phyloP scores from a whole-genome alignment of 2,113 vertebrate genomes.

The Petrocephalus zakoni region DNA sequence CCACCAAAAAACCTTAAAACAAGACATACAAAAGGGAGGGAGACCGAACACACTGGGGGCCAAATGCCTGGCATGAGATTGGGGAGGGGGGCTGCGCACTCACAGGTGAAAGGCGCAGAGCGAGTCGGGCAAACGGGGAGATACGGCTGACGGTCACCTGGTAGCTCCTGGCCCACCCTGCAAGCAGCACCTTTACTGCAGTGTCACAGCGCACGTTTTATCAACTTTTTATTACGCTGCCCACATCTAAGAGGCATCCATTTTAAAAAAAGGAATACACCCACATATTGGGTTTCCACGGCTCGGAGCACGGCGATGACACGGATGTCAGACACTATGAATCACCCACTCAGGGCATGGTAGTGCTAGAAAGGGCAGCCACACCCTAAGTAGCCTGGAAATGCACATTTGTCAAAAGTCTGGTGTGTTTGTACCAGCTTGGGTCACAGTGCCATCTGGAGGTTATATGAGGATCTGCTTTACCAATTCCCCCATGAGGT shows the following conservation, averaged over 20 bases:
- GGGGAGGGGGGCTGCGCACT: not conserved
- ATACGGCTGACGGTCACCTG: not conserved
- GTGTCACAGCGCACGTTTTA: constrained; percentile 37
- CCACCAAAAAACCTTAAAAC: not conserved
- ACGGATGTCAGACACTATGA: not conserved
- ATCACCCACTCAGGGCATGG: not conserved
- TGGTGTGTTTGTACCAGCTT: not conserved
- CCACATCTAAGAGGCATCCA: constrained; percentile 27
- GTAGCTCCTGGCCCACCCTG: constrained; percentile 20
- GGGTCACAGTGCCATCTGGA: constrained; percentile 3
- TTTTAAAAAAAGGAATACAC: constrained; percentile 24
- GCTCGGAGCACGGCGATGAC: not conserved
- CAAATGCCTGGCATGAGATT: constrained; percentile 44
- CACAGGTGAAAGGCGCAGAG: constrained; percentile 47
- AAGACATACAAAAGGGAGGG: not conserved
- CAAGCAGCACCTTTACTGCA: constrained; percentile 12
- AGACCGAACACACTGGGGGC: constrained; percentile 61
- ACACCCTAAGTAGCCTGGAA: not conserved
- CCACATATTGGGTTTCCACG: constrained; percentile 22
- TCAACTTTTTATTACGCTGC: constrained; percentile 14
- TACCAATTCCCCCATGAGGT: not conserved
- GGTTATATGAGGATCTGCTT: not conserved
- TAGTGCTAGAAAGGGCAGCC: not conserved
- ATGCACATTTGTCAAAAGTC: not conserved
- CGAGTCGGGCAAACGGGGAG: constrained; percentile 19